Conservation (phyloP, 1,140 invertebrate genomes). For the Pinna nobilis region DNA sequence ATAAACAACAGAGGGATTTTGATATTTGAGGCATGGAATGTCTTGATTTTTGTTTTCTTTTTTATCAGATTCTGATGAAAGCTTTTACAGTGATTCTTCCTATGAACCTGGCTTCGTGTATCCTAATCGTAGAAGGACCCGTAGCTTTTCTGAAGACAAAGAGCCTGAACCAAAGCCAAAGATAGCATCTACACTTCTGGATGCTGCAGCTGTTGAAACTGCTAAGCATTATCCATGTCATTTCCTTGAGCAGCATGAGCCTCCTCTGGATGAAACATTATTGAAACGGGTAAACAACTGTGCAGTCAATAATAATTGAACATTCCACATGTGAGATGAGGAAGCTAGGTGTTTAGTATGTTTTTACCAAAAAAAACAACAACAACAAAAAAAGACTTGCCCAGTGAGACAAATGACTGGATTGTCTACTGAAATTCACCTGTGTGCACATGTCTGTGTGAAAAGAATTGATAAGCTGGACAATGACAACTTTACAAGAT, state of each 20-base stretch:
- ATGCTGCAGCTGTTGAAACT: constrained; percentile 2
- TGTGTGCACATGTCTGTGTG: background rate
- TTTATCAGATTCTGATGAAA: background rate
- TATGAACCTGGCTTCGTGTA: background rate
- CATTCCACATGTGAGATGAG: background rate
- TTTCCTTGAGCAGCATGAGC: constrained; percentile 14
- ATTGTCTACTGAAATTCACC: background rate
- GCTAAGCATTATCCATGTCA: constrained; percentile 27
- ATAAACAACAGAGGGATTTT: too few species aligned
- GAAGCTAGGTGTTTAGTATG: background rate
- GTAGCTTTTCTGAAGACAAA: background rate
- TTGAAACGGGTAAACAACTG: constrained; percentile 24
- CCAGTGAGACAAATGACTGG: background rate
- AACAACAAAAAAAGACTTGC: background rate
- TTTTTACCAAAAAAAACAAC: background rate
- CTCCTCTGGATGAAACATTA: constrained; percentile 22
- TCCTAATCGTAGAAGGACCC: background rate
- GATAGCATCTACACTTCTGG: background rate
- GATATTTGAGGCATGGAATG: too few species aligned
- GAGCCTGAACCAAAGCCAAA: background rate
- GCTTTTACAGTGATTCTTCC: background rate
- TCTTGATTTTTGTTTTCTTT: background rate
- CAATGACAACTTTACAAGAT: background rate
- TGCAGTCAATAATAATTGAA: background rate
- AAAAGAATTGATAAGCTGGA: background rate